These are phyloP conservation scores for Nettapus auritus DNA, from an alignment of 2,113 vertebrate genomes.

Conservation along the genomic window DNA sequence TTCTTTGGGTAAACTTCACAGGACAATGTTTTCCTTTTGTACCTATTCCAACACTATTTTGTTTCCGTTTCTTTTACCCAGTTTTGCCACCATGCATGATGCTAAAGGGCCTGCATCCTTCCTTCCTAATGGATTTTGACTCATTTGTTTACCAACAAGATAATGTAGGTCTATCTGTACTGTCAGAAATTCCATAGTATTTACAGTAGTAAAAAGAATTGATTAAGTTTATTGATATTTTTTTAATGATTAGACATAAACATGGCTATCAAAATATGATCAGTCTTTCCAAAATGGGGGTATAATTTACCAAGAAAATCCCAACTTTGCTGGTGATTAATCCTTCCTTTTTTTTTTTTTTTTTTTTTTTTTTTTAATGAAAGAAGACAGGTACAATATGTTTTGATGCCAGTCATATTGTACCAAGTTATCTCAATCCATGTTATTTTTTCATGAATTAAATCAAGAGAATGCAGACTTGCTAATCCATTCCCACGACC, in stretches of 20 bases:
- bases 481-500: neutral
- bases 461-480: neutral
- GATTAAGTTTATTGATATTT: neutral
- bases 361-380: neutral
- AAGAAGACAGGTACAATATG: neutral
- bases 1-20: neutral
- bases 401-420: neutral
- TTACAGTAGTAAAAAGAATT: neutral
- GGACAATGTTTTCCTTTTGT: neutral
- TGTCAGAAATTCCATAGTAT: neutral
- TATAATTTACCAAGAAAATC: neutral
- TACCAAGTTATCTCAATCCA: neutral
- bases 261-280: neutral
- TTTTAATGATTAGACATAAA: neutral
- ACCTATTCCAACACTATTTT: neutral
- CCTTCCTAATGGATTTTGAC: neutral
- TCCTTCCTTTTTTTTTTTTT: neutral
- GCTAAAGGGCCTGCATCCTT: neutral
- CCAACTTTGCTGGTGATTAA: neutral
- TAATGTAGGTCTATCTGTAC: fast-evolving
- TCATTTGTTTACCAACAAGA: neutral
- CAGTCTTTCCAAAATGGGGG: neutral
- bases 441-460: conserved; percentile 26
- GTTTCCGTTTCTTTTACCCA: neutral
- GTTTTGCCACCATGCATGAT: neutral